Evolutionary conservation across 2,888 invertebrate species (phyloP), one percentile per base, ranked within the genome.

Genomic region (Hypena proboscidalis): DNA sequence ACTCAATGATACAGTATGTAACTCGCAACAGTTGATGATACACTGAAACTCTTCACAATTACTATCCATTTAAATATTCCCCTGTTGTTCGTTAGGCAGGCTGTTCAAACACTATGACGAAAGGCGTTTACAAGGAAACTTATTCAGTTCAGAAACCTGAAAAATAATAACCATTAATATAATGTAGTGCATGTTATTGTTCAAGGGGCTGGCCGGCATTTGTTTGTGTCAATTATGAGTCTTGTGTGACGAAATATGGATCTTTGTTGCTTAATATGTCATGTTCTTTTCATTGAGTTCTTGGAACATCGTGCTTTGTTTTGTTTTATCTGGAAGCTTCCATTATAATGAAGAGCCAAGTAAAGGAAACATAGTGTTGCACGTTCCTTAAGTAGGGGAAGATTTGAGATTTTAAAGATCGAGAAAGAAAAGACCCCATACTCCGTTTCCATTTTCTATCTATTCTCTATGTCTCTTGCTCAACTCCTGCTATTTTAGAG

Each of bases 71-170:
- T 85, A 88, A 73, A 71, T 83, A 82, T 74, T 64, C 62, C 64
- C 64, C 70, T 80, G 73, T 80, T 81, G 68, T 78, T 76, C 65
- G 43, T 45, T 45, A 40, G 50, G 38, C 71, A 74, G 81, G 74
- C 83, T 89, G 88, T 74, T 50, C 57, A 85, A 85, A 88, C 61
- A 85, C 41, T 74, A 71, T 67, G 68, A 69, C 83, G 62, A 83
- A 81, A 79, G 57, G 20, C 46, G 49, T 36, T 59, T 63, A 41
- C 49, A 25, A 31, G 27, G 20, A 43, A 53, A 42, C 30, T 35
- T 45, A 36, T 62, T 58, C 33, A 48, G 45, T 43, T 36, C 13
- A 29, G 11, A 23, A 23, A 26, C 34, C 62, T 67, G 65, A 56
- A 67, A 65, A 38, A 58, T 36, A 52, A 22, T 23, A 43, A 37